Conservation (phyloP, 2,797 vertebrate species). For the Helicolenus hilgendorfi region DNA sequence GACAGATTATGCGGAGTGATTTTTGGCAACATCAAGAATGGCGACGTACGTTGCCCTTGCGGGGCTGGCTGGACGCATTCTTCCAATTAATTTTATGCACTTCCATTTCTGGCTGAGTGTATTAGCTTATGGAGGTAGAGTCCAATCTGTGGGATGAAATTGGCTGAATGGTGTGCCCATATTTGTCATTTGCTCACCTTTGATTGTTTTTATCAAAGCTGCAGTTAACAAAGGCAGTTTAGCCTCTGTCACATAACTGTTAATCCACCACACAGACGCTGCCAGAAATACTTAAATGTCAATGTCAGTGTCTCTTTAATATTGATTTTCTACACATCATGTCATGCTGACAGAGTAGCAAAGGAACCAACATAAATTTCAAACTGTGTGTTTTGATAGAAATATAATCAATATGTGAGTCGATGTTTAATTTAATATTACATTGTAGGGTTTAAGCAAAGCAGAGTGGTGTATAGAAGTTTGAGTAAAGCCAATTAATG, state of each 20-base stretch:
- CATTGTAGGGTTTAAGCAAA: neutral
- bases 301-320: neutral
- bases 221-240: neutral
- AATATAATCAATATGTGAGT: neutral
- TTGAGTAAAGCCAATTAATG: neutral
- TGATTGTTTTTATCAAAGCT: constrained; percentile 11
- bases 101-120: constrained; percentile 43
- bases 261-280: neutral
- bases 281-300: neutral
- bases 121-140: constrained; percentile 13
- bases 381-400: neutral
- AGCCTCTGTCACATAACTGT: neutral
- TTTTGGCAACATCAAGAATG: constrained; percentile 33
- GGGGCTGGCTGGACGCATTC: constrained; percentile 15
- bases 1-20: constrained; percentile 33
- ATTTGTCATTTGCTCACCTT: constrained; percentile 34
- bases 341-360: neutral
- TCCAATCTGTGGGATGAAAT: constrained; percentile 39
- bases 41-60: neutral
- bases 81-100: constrained; percentile 50
- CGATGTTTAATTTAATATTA: neutral
- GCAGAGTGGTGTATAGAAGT: neutral
- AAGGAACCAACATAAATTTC: neutral
- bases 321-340: neutral
- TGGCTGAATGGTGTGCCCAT: neutral